Evolutionary conservation across 2,113 vertebrate genomes (phyloP).

Genomic region (Petaurus breviceps): DNA sequence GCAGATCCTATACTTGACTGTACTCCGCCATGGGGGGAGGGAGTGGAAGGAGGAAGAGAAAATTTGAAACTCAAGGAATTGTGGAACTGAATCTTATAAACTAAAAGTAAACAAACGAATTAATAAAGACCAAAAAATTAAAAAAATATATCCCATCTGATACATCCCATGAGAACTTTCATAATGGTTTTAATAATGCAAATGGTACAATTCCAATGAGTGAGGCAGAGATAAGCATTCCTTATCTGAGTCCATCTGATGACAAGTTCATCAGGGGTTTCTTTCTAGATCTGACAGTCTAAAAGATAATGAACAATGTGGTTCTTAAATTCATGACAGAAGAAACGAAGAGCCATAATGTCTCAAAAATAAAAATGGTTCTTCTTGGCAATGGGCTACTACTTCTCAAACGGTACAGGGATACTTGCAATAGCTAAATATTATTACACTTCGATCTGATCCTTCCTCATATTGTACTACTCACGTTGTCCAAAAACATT

Average conservation of each 20-base stretch:
- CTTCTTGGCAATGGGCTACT: neutral
- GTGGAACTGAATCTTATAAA: too few species aligned
- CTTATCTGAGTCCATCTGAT: neutral
- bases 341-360: neutral
- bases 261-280: neutral
- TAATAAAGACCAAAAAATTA: too few species aligned
- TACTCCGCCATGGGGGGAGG: too few species aligned
- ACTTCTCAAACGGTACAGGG: neutral
- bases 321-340: neutral
- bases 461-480: neutral
- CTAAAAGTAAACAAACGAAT: too few species aligned
- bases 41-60: too few species aligned
- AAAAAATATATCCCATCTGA: neutral
- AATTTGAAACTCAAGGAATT: too few species aligned
- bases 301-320: neutral
- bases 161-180: neutral
- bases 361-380: neutral
- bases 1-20: too few species aligned
- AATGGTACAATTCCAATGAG: neutral
- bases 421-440: neutral
- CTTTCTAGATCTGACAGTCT: neutral
- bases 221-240: neutral
- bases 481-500: neutral
- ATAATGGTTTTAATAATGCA: neutral
- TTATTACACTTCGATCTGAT: neutral